Base-by-base conservation (phyloP, 2,797 vertebrate genomes). In the Orientallactaga sibirica region DNA sequence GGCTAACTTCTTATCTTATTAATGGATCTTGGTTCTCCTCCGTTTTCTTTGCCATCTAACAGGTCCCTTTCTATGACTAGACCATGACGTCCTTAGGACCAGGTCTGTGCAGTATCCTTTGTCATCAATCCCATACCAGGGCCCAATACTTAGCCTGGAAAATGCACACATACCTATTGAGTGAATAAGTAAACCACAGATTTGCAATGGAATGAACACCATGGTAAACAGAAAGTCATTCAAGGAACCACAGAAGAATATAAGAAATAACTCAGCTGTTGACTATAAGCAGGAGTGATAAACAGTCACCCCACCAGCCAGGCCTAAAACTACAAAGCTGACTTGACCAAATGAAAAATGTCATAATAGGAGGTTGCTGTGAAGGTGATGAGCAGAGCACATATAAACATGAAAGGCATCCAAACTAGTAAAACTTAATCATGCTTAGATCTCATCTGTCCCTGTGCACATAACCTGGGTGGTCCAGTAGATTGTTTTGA, bases 371-470 rank as follows among this genome's bases (percentile, higher is more conserved):
- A 74, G 8, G 22, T 70, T 85, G 61, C 33, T 74, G 73, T 74
- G 86, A 96, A 88, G 80, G 80, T 68, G 67, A 78, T 27, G 41
- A 87, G 43, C 66, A 91, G 90, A 88, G 91, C 68, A 79, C 78
- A 33, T 33, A 3, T 55, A 85, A 87, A 90, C 52, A 84, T 14
- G 41, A 96, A 93, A n/a, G 37, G 33, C 19, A 15, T 77, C 29
- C 33, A 68, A 7, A 75, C 83, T 58, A 86, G 43, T 81, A 93
- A 81, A 70, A 71, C 22, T 22, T 71, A 82, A 25, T 77, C 14
- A n/a, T 48, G 41, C 48, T 92, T 90, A 41, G 33, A 84, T 62
- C 20, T 37, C 70, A 20, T 27, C n/a, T 75, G 55, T 64, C 24
- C 29, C 10, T 92, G 71, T 76, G 27, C 16, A 66, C 14, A n/a